A percentile compares a stretch with the other conserved stretches of the same genome.
phyloP scores from a whole-genome alignment of 1,140 invertebrate genomes.

The Bicyclus anynana region DNA sequence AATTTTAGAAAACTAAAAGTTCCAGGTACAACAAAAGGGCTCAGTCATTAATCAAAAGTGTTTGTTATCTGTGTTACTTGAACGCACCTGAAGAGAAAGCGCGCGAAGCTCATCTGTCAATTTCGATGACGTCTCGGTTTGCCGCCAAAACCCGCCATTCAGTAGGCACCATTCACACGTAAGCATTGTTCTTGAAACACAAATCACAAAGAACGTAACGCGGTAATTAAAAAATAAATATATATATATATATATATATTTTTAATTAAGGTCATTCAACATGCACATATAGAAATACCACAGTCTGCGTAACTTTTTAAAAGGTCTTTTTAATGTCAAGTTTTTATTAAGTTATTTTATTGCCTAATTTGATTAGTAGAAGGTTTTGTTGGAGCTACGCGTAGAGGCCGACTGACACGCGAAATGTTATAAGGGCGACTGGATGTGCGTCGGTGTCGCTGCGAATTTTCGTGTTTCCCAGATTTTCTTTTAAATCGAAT shows the following conservation, averaged over 20 bases:
- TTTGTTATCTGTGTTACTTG: conserved; percentile 50
- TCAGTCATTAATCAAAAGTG: conserved; percentile 44
- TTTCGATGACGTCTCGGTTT: conserved; percentile 49
- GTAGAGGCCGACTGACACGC: conserved; percentile 59
- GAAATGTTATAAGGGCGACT: conserved; percentile 63
- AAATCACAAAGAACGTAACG: conserved; percentile 28
- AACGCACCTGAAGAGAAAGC: conserved; percentile 69
- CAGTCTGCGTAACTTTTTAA: too few relatives aligned
- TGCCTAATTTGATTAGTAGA: conserved; percentile 8
- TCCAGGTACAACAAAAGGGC: neutral
- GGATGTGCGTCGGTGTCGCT: conserved; percentile 47
- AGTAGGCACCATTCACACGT: conserved; percentile 47
- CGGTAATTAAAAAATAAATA: neutral
- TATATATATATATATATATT: too few relatives aligned
- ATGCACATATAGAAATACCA: too few relatives aligned
- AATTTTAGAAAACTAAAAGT: neutral
- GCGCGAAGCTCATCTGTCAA: conserved; percentile 69
- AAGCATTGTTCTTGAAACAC: conserved; percentile 53
- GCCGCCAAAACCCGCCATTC: conserved; percentile 58
- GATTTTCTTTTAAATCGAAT: conserved; percentile 60
- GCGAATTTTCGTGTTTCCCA: conserved; percentile 58
- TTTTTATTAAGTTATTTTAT: conserved; percentile 11
- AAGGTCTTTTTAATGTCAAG: neutral
- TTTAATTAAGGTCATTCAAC: too few relatives aligned
- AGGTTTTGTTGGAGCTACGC: conserved; percentile 36